Evolutionary conservation across 1,140 invertebrate species (phyloP).

Genomic region (Cyrtorhinus lividipennis): DNA sequence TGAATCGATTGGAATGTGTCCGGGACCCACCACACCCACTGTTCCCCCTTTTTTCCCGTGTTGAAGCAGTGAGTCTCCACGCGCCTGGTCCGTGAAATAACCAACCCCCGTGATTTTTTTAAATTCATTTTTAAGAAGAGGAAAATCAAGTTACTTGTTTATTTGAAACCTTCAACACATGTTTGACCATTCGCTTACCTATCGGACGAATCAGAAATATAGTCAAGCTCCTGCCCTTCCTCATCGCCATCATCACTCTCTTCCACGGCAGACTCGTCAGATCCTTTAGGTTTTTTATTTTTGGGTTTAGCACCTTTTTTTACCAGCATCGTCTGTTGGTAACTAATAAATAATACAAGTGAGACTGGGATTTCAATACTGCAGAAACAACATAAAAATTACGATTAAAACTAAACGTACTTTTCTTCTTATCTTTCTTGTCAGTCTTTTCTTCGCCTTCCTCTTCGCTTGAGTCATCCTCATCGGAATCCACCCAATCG

Average conservation of each 20-base stretch:
- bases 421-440: slow-evolving; percentile 50
- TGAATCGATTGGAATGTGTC: too few relatives aligned
- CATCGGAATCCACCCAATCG: slow-evolving; percentile 78
- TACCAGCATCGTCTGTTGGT: neutral
- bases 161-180: too few relatives aligned
- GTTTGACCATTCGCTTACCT: too few relatives aligned
- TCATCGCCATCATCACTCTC: slow-evolving; percentile 95
- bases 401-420: neutral
- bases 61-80: too few relatives aligned
- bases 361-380: neutral
- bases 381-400: neutral
- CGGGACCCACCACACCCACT: too few relatives aligned
- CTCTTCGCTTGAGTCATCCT: slow-evolving; percentile 46
- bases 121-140: too few relatives aligned
- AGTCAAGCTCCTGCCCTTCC: slow-evolving; percentile 79
- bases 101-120: too few relatives aligned
- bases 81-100: too few relatives aligned
- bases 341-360: neutral
- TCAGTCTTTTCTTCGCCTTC: slow-evolving; percentile 48
- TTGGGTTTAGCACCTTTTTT: slow-evolving; percentile 35
- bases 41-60: too few relatives aligned
- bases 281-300: slow-evolving; percentile 59
- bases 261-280: slow-evolving; percentile 79
- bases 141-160: too few relatives aligned
- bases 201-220: slow-evolving; percentile 69